Percentiles rank a stretch among this genome's conserved stretches.
Conservation (phyloP, 2,888 invertebrate genomes). For the Deilephila elpenor region DNA sequence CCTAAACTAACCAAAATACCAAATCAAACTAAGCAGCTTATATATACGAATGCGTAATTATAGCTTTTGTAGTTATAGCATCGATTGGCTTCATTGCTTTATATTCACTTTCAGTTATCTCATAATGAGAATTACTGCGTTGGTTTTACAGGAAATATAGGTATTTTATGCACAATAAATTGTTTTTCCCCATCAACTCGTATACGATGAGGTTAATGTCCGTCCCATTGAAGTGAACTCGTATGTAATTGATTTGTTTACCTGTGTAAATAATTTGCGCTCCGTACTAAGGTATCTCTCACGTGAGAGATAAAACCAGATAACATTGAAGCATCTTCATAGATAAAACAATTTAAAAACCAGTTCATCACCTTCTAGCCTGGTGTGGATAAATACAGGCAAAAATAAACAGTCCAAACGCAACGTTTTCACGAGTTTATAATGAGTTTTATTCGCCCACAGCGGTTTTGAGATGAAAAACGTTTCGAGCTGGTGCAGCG, state of each 20-base stretch:
- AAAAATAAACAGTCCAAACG: constrained; percentile 13
- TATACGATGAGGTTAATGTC: not conserved
- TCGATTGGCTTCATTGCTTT: no score
- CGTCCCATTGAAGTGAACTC: not conserved
- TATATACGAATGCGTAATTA: no score
- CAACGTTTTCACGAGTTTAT: constrained; percentile 26
- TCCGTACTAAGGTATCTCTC: not conserved
- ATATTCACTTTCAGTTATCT: no score
- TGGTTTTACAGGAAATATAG: not conserved
- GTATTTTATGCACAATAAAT: not conserved
- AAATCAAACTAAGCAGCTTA: no score
- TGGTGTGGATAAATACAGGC: not conserved
- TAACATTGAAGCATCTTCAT: not conserved
- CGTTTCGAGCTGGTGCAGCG: constrained; percentile 28
- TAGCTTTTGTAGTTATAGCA: no score
- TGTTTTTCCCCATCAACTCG: not conserved
- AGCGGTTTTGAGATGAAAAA: constrained; percentile 18
- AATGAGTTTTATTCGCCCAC: constrained; percentile 31
- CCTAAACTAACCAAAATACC: no score
- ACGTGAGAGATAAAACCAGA: constrained; percentile 16
- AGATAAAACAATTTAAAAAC: constrained; percentile 13
- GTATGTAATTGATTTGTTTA: constrained; percentile 12
- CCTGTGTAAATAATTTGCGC: constrained; percentile 13
- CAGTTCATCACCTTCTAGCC: not conserved
- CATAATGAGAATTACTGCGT: no score